A percentile compares a stretch with the other conserved stretches of the same genome.
Evolutionary conservation across 2,888 invertebrate genomes (phyloP).

Genomic region (Aquatica leii): DNA sequence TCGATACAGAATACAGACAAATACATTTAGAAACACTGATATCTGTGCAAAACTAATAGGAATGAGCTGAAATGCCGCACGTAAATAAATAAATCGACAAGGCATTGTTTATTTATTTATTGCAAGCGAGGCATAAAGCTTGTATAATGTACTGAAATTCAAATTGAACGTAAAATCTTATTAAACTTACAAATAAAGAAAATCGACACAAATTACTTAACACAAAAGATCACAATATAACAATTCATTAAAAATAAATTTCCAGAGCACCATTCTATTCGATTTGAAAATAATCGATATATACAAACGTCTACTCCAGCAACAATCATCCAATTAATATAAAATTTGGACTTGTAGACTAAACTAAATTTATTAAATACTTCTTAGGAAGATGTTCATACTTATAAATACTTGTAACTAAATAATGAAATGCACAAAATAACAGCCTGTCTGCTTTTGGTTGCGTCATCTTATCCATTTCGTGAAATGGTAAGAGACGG

Average conservation of each 20-base stretch:
- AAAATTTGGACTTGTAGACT: constrained; percentile 52
- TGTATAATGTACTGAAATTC: constrained; percentile 53
- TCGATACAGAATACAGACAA: too few species aligned
- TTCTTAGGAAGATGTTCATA: constrained; percentile 62
- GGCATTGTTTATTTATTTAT: constrained; percentile 53
- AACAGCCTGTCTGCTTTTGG: constrained; percentile 57
- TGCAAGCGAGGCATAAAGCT: constrained; percentile 60
- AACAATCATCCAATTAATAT: constrained; percentile 27
- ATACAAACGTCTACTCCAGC: constrained; percentile 32
- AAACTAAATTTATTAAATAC: constrained; percentile 56
- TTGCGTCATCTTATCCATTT: constrained; percentile 56
- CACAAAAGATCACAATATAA: constrained; percentile 59
- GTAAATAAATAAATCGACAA: too few species aligned
- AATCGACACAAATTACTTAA: constrained; percentile 50
- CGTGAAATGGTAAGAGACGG: constrained; percentile 57
- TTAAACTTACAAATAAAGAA: constrained; percentile 37
- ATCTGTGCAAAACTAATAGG: too few species aligned
- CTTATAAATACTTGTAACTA: constrained; percentile 49
- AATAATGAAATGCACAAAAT: constrained; percentile 55
- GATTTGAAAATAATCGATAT: constrained; percentile 44
- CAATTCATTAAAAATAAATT: constrained; percentile 53
- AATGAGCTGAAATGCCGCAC: too few species aligned
- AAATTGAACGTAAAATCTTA: constrained; percentile 39
- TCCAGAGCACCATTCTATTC: constrained; percentile 61
- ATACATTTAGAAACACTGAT: too few species aligned